Base-by-base conservation (phyloP, 2,797 vertebrate genomes). In the Danio tinwini region DNA sequence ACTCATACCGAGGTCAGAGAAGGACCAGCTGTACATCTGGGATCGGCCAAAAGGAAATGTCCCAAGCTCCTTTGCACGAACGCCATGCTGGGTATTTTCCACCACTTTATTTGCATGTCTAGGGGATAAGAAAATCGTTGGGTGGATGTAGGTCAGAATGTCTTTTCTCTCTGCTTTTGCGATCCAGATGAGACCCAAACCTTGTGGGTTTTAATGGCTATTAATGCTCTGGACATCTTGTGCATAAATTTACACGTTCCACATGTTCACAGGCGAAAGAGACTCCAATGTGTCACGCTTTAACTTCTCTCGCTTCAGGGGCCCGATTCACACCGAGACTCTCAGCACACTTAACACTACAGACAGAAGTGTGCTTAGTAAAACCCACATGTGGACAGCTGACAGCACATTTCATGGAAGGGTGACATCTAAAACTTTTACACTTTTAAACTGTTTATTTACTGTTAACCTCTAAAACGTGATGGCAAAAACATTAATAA, bases 21-120 rank as follows among this genome's bases (percentile, higher is more conserved):
- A 59, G 59, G 45, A 62, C 70, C 77, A 72, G 52, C 74, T 81
- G 65, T 44, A 65, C 83, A 86, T 83, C 78, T 85, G 85, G 84
- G 84, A 78, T 64, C 1, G 13, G 74, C 71, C 40, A 47, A 81
- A 74, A 39, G 76, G 58, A 78, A 78, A 79, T 6, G 58, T 78
- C 62, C 77, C n/a, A 12, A 45, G 39, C 61, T 52, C 40, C 37
- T 50, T 63, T 67, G 75, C 42, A 69, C 47, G 61, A 68, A 58
- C 56, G 40, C 19, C 53, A 17, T 17, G 53, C 70, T 81, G 47
- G 42, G 17, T 62, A 53, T 73, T 76, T 78, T 81, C 75, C 81
- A 83, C 59, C 19, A 13, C 42, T 73, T 80, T 80, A 72, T 80
- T 73, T 79, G 49, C 42, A 70, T 78, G 50, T 59, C 69, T 39